Percentiles rank a stretch among this genome's conserved stretches.
These are phyloP conservation scores for Aptenodytes forsteri DNA, from an alignment of 2,113 vertebrate genomes.

Conservation along the genomic window DNA sequence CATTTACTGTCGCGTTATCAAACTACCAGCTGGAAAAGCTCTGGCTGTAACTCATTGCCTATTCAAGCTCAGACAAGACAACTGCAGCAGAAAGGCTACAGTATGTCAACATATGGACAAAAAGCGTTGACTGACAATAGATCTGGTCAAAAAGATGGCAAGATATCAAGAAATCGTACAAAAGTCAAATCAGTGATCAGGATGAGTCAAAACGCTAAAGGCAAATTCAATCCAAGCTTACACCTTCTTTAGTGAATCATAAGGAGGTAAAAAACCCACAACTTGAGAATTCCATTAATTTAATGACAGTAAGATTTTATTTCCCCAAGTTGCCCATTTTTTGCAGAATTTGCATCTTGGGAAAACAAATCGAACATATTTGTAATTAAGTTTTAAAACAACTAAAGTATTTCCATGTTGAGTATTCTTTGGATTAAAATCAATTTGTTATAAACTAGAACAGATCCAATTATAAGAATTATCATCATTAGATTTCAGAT, in stretches of 20 bases:
- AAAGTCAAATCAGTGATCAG: not conserved
- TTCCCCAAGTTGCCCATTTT: not conserved
- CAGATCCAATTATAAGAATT: conserved; percentile 6
- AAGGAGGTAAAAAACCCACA: not conserved
- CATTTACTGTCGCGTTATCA: not conserved
- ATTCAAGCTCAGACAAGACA: not conserved
- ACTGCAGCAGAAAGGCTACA: not conserved
- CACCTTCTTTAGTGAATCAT: not conserved
- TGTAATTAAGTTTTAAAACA: not conserved
- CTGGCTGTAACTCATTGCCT: not conserved
- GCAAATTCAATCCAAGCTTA: not conserved
- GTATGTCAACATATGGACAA: not conserved
- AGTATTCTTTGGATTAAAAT: not conserved
- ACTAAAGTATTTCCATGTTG: not conserved
- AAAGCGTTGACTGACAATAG: not conserved
- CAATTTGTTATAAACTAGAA: not conserved
- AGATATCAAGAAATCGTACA: not conserved
- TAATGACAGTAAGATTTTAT: not conserved
- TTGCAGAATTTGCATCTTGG: not conserved
- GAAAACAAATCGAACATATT: not conserved
- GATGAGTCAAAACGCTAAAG: not conserved
- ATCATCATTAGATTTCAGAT: conserved; percentile 9
- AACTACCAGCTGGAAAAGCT: not conserved
- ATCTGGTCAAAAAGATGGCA: not conserved
- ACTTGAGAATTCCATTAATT: not conserved